phyloP scores from a whole-genome alignment of 2,888 invertebrate genomes.

The Cheilosia urbana region DNA sequence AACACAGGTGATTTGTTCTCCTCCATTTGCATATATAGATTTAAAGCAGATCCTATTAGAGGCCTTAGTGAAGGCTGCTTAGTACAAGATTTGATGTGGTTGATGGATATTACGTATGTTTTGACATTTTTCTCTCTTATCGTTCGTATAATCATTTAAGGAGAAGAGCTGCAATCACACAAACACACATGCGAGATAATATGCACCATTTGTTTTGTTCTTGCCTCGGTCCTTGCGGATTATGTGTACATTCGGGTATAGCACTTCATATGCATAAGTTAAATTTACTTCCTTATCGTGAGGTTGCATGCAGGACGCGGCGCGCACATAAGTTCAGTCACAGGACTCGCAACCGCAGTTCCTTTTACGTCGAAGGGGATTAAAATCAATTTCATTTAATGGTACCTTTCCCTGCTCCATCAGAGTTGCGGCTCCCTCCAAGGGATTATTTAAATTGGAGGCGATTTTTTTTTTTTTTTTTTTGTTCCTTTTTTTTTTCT shows the following conservation, averaged over 20 bases:
- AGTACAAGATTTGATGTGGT: conserved; percentile 67
- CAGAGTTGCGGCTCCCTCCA: conserved; percentile 1
- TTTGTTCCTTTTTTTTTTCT: conserved; percentile 15
- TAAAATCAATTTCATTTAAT: conserved; percentile 72
- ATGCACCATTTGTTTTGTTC: conserved; percentile 65
- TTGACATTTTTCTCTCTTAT: conserved; percentile 42
- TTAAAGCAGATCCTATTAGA: conserved; percentile 68
- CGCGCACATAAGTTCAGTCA: conserved; percentile 34
- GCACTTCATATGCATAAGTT: conserved; percentile 67
- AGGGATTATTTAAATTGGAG: conserved; percentile 70
- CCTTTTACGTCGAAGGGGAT: conserved; percentile 57
- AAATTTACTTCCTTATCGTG: conserved; percentile 70
- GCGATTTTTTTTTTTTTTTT: conserved; percentile 43
- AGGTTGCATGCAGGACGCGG: conserved; percentile 51
- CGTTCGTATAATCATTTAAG: conserved; percentile 56
- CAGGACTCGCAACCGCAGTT: conserved; percentile 20
- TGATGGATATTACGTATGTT: conserved; percentile 64
- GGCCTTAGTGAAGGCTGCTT: conserved; percentile 62
- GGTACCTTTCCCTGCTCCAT: conserved; percentile 41
- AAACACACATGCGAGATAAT: conserved; percentile 35
- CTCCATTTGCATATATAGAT: conserved; percentile 63
- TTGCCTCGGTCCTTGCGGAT: conserved; percentile 20
- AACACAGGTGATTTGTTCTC: conserved; percentile 60
- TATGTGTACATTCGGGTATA: conserved; percentile 12
- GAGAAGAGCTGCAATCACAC: conserved; percentile 1